Evolutionary conservation across 2,888 invertebrate genomes (phyloP), one percentile per base, ranked within the genome.

Genomic region (Phrixothrix hirtus): DNA sequence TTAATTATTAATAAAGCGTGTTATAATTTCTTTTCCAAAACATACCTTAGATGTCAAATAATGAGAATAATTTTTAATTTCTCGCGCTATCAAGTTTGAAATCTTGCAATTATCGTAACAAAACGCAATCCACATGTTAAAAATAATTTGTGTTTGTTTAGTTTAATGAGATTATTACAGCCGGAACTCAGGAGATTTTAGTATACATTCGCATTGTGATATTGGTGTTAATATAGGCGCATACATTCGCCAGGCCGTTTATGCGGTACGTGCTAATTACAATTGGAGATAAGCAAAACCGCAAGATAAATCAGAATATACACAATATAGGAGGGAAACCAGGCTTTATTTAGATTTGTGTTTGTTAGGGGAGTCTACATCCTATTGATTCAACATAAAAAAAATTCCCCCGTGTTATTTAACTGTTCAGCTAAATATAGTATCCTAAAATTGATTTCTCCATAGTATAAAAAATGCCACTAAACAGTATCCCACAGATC

Each of bases 181-280:
- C 21, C 4, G 7, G 21, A 21, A 21, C 3, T 21, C 36, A 7
- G 29, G 48, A 42, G 39, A 34, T 35, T 35, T 41, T 15, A 14
- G 38, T 32, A 46, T 47, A 53, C 42, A 47, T 48, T 43, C 53
- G 21, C 56, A 51, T 54, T 41, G 60, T 55, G 53, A 60, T 54
- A 56, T 55, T 53, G 55, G 59, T 58, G 60, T 62, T 63, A 60
- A 61, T 62, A 59, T 62, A 57, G 45, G 56, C 50, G 52, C 58
- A 54, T 57, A 61, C 60, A 61, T 59, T 63, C 58, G 55, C 57
- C 59, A 58, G 57, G 59, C 62, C 60, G 60, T 62, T 63, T 57
- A 59, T 62, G 61, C 55, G 58, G 58, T 62, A 62, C 62, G 66
- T 62, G 63, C 64, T 66, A 65, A 67, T 66, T 66, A 65, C 65